These are phyloP conservation scores for Intellagama lesueurii DNA, from an alignment of 2,797 vertebrate species.

Conservation along the genomic window DNA sequence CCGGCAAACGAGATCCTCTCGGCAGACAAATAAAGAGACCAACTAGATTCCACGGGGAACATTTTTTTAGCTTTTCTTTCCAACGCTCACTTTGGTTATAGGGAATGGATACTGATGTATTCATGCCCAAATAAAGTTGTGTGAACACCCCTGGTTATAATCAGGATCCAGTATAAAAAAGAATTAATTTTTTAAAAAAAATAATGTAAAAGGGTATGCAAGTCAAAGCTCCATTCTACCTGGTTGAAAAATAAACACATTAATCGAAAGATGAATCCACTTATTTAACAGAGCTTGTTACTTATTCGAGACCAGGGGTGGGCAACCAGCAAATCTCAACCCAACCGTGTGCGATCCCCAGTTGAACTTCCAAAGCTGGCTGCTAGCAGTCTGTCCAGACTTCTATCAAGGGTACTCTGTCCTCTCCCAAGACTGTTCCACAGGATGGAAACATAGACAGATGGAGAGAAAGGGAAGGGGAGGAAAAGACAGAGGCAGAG, in stretches of 20 bases:
- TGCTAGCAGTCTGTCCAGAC: not conserved
- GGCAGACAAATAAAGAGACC: fast-evolving
- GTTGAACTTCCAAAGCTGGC: not conserved
- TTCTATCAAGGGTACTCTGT: not conserved
- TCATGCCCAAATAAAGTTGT: not conserved
- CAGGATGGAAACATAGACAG: no score
- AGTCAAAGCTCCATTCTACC: no score
- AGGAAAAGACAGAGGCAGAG: not conserved
- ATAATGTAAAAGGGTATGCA: not conserved
- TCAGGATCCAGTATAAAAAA: conserved; percentile 38
- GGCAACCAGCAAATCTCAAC: not conserved
- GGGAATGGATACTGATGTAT: conserved; percentile 6
- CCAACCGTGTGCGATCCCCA: not conserved
- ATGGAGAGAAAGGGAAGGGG: no score
- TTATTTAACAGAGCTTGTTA: not conserved
- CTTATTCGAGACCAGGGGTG: not conserved
- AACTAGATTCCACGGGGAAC: not conserved
- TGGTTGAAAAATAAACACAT: no score
- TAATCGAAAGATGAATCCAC: no score
- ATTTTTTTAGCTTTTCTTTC: not conserved
- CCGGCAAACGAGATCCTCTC: not conserved
- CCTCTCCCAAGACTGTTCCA: not conserved
- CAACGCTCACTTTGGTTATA: not conserved
- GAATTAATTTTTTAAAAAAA: not conserved
- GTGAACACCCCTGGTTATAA: not conserved